Evolutionary conservation across 1,140 invertebrate species (phyloP).

Genomic region (Zaprionus tsacasi): DNA sequence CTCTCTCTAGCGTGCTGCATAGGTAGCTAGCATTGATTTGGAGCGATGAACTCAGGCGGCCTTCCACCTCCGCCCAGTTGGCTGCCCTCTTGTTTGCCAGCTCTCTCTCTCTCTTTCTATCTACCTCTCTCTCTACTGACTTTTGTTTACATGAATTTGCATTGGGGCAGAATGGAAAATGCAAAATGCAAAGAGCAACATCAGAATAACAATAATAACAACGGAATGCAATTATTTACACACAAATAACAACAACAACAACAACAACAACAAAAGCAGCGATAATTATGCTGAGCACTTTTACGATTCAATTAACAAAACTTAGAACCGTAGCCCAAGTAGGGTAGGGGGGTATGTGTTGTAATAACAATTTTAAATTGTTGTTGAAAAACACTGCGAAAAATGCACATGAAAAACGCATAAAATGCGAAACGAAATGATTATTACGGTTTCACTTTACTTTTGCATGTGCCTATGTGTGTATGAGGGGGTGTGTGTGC

Average conservation of each 20-base stretch:
- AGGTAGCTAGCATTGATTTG: constrained; percentile 69
- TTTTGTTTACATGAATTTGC: constrained; percentile 57
- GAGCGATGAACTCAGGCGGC: constrained; percentile 76
- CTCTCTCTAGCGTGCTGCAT: neutral
- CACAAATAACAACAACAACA: constrained; percentile 40
- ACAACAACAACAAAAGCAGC: constrained; percentile 42
- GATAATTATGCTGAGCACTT: constrained; percentile 71
- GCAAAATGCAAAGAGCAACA: constrained; percentile 40
- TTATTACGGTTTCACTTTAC: constrained; percentile 50
- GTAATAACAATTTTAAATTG: constrained; percentile 25
- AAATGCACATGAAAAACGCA: constrained; percentile 56
- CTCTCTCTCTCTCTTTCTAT: neutral
- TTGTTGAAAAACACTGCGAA: constrained; percentile 23
- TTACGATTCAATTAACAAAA: constrained; percentile 73
- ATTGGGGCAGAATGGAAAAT: constrained; percentile 52
- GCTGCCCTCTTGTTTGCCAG: constrained; percentile 12
- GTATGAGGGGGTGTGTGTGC: constrained; percentile 6
- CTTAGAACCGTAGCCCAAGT: neutral
- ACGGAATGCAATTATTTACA: constrained; percentile 57
- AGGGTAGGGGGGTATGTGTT: constrained; percentile 8
- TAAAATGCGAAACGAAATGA: constrained; percentile 60
- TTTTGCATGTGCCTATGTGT: neutral
- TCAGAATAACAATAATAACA: constrained; percentile 39
- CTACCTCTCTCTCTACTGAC: constrained; percentile 12
- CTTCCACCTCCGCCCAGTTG: constrained; percentile 32